Conservation (phyloP, 1,140 invertebrate species). For the Drosophila athabasca region DNA sequence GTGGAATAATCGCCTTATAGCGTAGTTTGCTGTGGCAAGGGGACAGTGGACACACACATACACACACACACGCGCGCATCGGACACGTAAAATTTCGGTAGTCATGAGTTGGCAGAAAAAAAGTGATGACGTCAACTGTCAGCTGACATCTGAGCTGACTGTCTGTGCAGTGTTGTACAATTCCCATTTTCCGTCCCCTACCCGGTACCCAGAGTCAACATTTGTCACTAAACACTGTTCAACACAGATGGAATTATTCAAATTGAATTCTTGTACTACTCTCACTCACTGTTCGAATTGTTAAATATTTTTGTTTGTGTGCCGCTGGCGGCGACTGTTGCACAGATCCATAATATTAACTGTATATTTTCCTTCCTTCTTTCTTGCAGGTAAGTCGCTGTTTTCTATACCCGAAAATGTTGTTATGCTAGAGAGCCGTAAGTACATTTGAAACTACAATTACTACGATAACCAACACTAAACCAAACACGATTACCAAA, state of each 20-base stretch:
- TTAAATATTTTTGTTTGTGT: conserved; percentile 45
- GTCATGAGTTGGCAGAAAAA: conserved; percentile 4
- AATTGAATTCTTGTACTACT: conserved; percentile 78
- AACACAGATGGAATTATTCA: conserved; percentile 62
- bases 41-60: too few relatives aligned
- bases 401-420: conserved; percentile 82
- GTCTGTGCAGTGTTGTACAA: background rate
- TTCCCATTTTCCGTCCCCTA: background rate
- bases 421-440: conserved; percentile 81
- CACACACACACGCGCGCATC: too few relatives aligned
- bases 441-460: conserved; percentile 74
- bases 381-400: conserved; percentile 75
- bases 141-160: background rate
- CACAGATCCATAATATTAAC: conserved; percentile 27
- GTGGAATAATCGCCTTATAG: background rate
- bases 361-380: conserved; percentile 49
- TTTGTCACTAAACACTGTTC: conserved; percentile 73
- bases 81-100: too few relatives aligned
- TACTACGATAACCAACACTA: conserved; percentile 47
- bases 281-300: conserved; percentile 78
- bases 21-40: background rate
- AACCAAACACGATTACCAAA: conserved; percentile 14
- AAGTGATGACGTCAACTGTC: background rate
- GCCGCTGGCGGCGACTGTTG: conserved; percentile 9
- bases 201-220: conserved; percentile 35